Evolutionary conservation across 2,113 vertebrate species (phyloP), one percentile per base, ranked within the genome.

Genomic region (Limanda limanda): DNA sequence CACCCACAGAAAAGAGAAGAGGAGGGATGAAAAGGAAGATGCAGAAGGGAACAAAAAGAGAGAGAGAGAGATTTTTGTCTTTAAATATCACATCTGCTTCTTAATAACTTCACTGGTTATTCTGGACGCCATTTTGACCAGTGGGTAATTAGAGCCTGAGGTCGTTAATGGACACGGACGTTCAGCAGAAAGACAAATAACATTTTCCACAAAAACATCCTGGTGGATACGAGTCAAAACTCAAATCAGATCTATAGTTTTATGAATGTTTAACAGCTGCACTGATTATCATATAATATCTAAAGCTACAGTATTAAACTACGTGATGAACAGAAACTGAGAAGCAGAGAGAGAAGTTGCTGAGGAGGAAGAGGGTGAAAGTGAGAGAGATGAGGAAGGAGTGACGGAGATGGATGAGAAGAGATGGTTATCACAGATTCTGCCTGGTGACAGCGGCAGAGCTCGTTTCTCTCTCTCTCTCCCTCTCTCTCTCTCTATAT

Each of bases 371-470:
- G 24, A 56, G 57, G 4, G 31, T 31, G 23, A 5, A 24, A 4
- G 23, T 23, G 24, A 2, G 13, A 56, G 13, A 20, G 25, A 11
- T 14, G 45, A 7, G 31, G 31, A 18, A 51, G 58, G 3, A 60
- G 58, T 10, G 27, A 67, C 45, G 55, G 45, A 58, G 35, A 56
- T 47, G 68, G 57, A 61, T 59, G 74, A 65, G 59, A n/a, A 15
- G 11, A 62, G 66, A n/a, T 21, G n/a, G 14, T 45, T 58, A 40
- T 56, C 74, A 17, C n/a, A 24, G 68, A 61, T 31, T 82, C 72
- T 79, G 79, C 78, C 80, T 57, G 18, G 75, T 62, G 20, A 79
- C 62, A 72, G 76, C 56, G 23, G 31, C 60, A 13, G 70, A 51
- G 31, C 70, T 42, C 1, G 2, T 59, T 54, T 58, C 12, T 31